Percentiles rank a stretch among this genome's conserved stretches.
These are phyloP conservation scores for Cydia pomonella DNA, from an alignment of 1,140 invertebrate species.

Conservation along the genomic window DNA sequence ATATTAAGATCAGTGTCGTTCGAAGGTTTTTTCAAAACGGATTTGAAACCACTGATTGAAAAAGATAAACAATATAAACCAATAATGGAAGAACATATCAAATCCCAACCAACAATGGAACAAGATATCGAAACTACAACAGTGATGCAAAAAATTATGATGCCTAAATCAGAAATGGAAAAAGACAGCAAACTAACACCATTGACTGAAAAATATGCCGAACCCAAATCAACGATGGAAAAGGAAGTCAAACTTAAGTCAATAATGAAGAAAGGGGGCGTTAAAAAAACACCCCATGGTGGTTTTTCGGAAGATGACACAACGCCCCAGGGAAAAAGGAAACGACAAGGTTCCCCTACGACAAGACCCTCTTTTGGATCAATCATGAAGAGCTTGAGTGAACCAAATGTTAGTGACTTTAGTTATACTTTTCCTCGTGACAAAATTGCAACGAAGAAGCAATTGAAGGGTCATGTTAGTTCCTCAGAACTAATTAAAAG, in stretches of 20 bases:
- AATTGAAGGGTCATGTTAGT: constrained; percentile 41
- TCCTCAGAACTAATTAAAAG: constrained; percentile 60
- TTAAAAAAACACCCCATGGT: background rate
- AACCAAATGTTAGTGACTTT: constrained; percentile 42
- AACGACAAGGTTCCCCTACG: background rate
- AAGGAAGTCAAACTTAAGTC: background rate
- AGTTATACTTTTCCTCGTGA: constrained; percentile 53
- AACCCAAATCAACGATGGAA: background rate
- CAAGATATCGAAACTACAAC: background rate
- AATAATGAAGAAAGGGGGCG: background rate
- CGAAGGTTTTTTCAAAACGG: background rate
- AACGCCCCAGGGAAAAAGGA: background rate
- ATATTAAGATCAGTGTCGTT: background rate
- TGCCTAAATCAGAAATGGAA: background rate
- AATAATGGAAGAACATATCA: background rate
- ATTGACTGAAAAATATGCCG: background rate
- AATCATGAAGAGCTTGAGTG: background rate
- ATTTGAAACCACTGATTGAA: background rate
- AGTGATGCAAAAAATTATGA: background rate
- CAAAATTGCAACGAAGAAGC: constrained; percentile 34
- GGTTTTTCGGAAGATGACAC: background rate
- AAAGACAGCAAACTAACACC: background rate
- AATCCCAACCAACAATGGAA: background rate
- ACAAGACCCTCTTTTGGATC: background rate
- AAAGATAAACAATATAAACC: background rate